Conservation (phyloP, 2,797 vertebrate species). For the Pitangus sulphuratus region DNA sequence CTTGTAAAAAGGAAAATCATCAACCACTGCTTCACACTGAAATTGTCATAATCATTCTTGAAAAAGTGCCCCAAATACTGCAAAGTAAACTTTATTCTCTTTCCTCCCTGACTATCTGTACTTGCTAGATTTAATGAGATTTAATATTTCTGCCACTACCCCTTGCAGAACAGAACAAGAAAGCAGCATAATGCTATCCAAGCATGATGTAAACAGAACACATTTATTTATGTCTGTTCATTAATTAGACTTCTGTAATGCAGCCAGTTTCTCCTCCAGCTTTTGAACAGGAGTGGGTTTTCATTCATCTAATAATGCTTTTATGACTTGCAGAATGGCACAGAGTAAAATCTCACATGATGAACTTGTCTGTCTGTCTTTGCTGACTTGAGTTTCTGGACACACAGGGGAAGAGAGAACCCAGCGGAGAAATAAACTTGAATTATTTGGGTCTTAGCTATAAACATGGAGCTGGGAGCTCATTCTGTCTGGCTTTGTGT, state of each 20-base stretch:
- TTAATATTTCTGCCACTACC: background rate
- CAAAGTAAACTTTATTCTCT: background rate
- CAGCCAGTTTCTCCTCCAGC: slow-evolving; percentile 21
- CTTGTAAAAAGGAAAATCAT: background rate
- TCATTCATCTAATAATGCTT: slow-evolving; percentile 53
- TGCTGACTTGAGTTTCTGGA: slow-evolving; percentile 32
- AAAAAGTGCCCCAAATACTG: background rate
- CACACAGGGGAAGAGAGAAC: background rate
- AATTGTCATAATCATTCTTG: background rate
- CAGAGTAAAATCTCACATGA: background rate
- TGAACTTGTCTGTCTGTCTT: background rate
- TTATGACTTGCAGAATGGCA: slow-evolving; percentile 28
- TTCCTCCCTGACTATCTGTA: background rate
- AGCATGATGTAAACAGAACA: background rate
- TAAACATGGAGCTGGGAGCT: background rate
- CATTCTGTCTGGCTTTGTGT: background rate
- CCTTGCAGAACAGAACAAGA: background rate
- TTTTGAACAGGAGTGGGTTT: slow-evolving; percentile 24
- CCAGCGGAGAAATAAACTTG: slow-evolving; percentile 19
- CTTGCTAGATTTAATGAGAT: background rate
- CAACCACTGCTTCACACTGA: background rate
- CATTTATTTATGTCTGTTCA: slow-evolving; percentile 55
- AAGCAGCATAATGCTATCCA: slow-evolving; percentile 16
- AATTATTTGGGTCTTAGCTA: slow-evolving; percentile 6
- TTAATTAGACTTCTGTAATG: slow-evolving; percentile 53